Percentiles rank a stretch among this genome's conserved stretches.
These are phyloP conservation scores for Lucilia sericata DNA, from an alignment of 1,140 invertebrate species.

Conservation along the genomic window DNA sequence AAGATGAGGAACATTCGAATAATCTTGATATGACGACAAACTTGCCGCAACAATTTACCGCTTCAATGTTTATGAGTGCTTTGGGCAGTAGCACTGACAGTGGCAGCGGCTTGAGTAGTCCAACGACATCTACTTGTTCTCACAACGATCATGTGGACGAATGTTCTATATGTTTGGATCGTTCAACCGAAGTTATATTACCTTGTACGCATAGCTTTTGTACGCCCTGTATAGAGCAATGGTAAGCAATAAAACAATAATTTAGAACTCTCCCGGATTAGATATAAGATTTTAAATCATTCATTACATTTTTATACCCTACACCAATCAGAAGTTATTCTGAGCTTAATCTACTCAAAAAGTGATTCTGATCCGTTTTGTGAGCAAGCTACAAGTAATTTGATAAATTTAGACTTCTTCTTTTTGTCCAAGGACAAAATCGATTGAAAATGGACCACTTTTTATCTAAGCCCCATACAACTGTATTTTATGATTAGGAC, in stretches of 20 bases:
- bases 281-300: too few species aligned
- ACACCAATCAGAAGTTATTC: too few species aligned
- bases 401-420: too few species aligned
- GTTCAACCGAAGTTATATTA: slow-evolving; percentile 75
- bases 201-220: slow-evolving; percentile 79
- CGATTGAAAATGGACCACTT: too few species aligned
- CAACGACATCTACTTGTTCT: slow-evolving; percentile 46
- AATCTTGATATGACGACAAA: neutral
- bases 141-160: slow-evolving; percentile 67
- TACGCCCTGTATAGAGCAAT: slow-evolving; percentile 77
- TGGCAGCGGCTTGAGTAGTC: slow-evolving; percentile 45
- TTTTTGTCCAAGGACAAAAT: too few species aligned
- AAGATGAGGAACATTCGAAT: slow-evolving; percentile 13
- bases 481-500: too few species aligned
- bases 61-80: slow-evolving; percentile 63
- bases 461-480: too few species aligned
- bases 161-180: slow-evolving; percentile 80
- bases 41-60: slow-evolving; percentile 52
- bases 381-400: too few species aligned
- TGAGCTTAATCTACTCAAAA: too few species aligned
- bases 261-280: neutral
- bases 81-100: slow-evolving; percentile 45
- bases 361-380: too few species aligned
- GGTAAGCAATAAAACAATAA: slow-evolving; percentile 66
- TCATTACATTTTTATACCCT: too few species aligned